Base-by-base conservation (phyloP, 2,888 invertebrate species). In the Hemistola chrysoprasaria region DNA sequence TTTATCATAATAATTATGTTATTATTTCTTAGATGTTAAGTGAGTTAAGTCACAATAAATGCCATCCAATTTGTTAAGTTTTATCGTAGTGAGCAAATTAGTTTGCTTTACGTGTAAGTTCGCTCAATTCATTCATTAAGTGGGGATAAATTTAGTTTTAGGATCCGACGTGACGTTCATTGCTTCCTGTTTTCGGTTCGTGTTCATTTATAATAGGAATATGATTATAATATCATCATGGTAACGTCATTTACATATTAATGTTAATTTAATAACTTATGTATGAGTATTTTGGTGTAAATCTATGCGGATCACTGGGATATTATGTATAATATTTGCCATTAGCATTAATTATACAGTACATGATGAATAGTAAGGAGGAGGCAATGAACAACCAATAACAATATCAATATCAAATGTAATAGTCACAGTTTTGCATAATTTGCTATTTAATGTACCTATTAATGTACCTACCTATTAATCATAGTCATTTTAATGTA, bases 11-110 rank as follows among this genome's bases (percentile, higher is more conserved):
- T 80, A 77, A 80, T 76, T 77, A 78, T 72, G 65, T 78, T 78
- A 71, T 71, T 72, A 71, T 74, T 72, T 75, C 30, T 63, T 71
- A 74, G 71, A 62, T 78, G 62, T 73, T 88, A 87, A 87, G 87
- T 80, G 81, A 78, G 85, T 84, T 88, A 88, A 88, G 88, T 88
- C 87, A 87, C 83, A 81, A 83, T 82, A 83, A 85, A 88, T 88
- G 88, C 88, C 88, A 88, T 88, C 87, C 87, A 87, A 81, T 86
- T 87, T 86, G 87, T 87, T 88, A 86, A 88, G 87, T 86, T 88
- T 86, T 86, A 48, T 55, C 50, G 31, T 52, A 46, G 73, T 79
- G 74, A 77, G 73, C 68, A 63, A 85, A 83, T 43, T 43, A 86
- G 83, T 78, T 83, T 69, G 80, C 79, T 80, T 71, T 77, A 71